Conservation (phyloP, 2,888 invertebrate genomes). For the Trissolcus brochymenae region DNA sequence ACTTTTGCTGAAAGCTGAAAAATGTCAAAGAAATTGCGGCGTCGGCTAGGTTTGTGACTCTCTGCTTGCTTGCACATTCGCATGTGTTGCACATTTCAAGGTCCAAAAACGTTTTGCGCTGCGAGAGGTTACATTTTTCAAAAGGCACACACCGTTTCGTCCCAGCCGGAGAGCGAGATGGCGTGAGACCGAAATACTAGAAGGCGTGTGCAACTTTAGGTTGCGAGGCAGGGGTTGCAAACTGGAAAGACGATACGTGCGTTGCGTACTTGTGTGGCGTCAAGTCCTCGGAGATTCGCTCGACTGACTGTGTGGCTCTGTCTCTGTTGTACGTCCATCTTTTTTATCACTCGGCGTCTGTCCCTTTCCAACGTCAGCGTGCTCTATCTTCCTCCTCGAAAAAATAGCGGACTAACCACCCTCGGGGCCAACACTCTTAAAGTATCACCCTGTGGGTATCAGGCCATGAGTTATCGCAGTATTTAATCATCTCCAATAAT, state of each 20-base stretch:
- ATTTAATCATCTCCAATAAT: slow-evolving; percentile 72
- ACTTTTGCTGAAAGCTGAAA: slow-evolving; percentile 34
- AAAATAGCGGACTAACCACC: slow-evolving; percentile 51
- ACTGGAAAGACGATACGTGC: slow-evolving; percentile 70
- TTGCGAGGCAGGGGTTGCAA: slow-evolving; percentile 59
- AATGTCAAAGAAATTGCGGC: slow-evolving; percentile 38
- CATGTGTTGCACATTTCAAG: slow-evolving; percentile 62
- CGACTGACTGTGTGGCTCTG: slow-evolving; percentile 60
- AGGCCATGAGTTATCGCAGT: slow-evolving; percentile 68
- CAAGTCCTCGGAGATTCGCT: slow-evolving; percentile 69
- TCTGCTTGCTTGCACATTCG: slow-evolving; percentile 40
- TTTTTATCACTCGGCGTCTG: slow-evolving; percentile 29
- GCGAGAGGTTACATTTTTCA: slow-evolving; percentile 64
- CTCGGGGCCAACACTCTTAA: slow-evolving; percentile 67
- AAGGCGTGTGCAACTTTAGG: slow-evolving; percentile 42
- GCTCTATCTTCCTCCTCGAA: slow-evolving; percentile 37
- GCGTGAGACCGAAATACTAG: slow-evolving; percentile 47
- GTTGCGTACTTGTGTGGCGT: slow-evolving; percentile 66
- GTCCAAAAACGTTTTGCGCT: slow-evolving; percentile 63
- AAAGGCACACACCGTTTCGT: slow-evolving; percentile 44
- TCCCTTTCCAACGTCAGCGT: slow-evolving; percentile 28
- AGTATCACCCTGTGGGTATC: slow-evolving; percentile 67
- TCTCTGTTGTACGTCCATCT: slow-evolving; percentile 35
- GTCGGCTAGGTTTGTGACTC: slow-evolving; percentile 39
- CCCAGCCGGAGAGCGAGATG: slow-evolving; percentile 39